Evolutionary conservation across 92 coral and sea anemone species (phyloP), one percentile per base, ranked within the genome.

Genomic region (Plumapathes pennacea): DNA sequence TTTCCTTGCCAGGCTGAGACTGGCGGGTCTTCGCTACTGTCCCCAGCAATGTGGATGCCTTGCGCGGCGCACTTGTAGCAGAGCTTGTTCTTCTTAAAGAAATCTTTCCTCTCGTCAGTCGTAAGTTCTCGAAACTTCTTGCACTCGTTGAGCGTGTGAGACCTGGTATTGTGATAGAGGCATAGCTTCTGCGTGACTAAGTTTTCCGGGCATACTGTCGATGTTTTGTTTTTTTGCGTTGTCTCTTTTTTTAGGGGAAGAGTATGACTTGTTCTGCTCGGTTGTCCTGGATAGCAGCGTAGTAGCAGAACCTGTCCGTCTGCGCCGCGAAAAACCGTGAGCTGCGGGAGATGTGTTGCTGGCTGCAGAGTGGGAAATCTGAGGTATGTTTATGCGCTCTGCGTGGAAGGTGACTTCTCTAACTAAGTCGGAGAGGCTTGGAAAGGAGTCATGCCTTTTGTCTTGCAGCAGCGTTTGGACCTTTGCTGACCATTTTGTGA

Each of bases 341-440:
- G n/a, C n/a, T n/a, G n/a, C n/a, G n/a, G n/a, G n/a, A n/a, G n/a
- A n/a, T n/a, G n/a, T n/a, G n/a, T n/a, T n/a, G n/a, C n/a, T n/a
- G n/a, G n/a, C n/a, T n/a, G n/a, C n/a, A n/a, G n/a, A n/a, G n/a
- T n/a, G 51, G 51, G 25, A n/a, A 30, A 18, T 32, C 43, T 38
- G 49, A 32, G 25, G 54, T 20, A 78, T 83, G 66, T 75, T 76
- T 62, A 54, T 36, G 22, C 80, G 56, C 11, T 73, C 84, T 6
- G 76, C 89, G 37, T 83, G 79, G 46, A 54, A 64, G 2, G 74
- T 57, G 9, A 76, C 80, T 19, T 64, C 44, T 22, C 33, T 27
- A 10, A 74, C 78, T 28, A 81, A 73, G 33, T 75, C 78, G 11
- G 60, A 30, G 36, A 82, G 64, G 41, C 54, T 11, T 10, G 89